These are phyloP conservation scores for Phenganax marumi DNA, from an alignment of 92 coral and sea anemone genomes.

Conservation along the genomic window DNA sequence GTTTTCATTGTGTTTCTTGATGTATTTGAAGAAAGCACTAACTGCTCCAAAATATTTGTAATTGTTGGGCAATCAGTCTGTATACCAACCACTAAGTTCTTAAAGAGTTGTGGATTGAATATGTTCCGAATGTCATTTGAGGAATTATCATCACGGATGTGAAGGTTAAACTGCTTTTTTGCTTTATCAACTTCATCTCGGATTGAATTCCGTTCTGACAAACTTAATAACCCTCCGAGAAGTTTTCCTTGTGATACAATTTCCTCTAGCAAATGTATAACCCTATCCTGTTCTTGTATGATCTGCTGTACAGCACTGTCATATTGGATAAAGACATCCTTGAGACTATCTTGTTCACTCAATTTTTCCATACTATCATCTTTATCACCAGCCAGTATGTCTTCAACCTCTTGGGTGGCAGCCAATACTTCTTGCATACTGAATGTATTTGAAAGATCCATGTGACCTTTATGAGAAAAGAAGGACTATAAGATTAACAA, in stretches of 20 bases:
- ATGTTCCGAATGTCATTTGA: not conserved
- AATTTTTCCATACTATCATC: too few relatives aligned
- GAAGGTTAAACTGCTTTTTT: not conserved
- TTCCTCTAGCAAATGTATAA: not conserved
- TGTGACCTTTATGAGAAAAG: too few relatives aligned
- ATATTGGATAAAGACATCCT: not conserved
- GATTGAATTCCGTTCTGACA: not conserved
- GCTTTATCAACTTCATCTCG: not conserved
- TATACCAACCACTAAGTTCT: not conserved
- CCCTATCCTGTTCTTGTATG: not conserved
- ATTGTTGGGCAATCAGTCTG: slow-evolving; percentile 39
- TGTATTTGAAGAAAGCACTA: slow-evolving; percentile 41
- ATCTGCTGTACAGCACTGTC: not conserved
- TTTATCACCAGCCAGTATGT: too few relatives aligned
- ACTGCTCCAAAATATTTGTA: slow-evolving; percentile 46
- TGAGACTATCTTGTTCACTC: too few relatives aligned
- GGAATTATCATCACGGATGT: not conserved
- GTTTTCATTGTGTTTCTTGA: slow-evolving; percentile 40
- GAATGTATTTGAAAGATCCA: too few relatives aligned
- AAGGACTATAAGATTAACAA: too few relatives aligned
- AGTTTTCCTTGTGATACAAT: not conserved
- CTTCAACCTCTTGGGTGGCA: too few relatives aligned
- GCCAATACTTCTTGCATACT: too few relatives aligned
- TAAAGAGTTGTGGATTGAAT: not conserved
- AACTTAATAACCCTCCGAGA: not conserved